Conservation (phyloP, 2,113 vertebrate species). For the Anthoscopus minutus region DNA sequence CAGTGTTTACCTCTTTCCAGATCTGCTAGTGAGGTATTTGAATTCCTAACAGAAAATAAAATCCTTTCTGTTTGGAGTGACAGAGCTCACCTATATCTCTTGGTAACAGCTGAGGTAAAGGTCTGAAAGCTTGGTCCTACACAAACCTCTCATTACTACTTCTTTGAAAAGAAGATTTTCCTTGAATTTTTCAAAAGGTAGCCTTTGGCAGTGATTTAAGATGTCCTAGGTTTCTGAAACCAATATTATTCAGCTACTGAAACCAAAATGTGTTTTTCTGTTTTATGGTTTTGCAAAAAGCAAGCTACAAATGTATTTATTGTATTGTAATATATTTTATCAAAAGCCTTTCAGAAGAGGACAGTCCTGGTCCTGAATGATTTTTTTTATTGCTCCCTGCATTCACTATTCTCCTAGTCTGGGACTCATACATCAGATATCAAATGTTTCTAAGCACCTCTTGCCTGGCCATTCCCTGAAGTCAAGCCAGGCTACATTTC, state of each 20-base stretch:
- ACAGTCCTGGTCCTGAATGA: neutral
- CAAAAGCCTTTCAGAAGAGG: neutral
- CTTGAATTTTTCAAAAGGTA: neutral
- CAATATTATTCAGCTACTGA: neutral
- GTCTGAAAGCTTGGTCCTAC: neutral
- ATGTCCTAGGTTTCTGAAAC: neutral
- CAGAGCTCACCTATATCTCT: neutral
- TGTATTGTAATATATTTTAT: neutral
- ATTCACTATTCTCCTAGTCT: neutral
- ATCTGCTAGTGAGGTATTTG: neutral
- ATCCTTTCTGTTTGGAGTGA: neutral
- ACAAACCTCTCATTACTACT: neutral
- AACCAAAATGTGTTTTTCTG: neutral
- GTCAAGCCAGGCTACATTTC: neutral
- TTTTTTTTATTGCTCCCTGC: neutral
- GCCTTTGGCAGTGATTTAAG: neutral
- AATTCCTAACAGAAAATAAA: neutral
- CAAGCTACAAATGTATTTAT: neutral
- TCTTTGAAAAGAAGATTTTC: neutral
- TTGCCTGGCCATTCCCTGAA: neutral
- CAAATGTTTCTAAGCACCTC: neutral
- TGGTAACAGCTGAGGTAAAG: neutral
- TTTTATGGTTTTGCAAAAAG: neutral
- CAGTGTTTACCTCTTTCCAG: neutral
- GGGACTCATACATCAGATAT: neutral